Conservation (phyloP, 2,113 vertebrate species). For the Amphilophus citrinellus region DNA sequence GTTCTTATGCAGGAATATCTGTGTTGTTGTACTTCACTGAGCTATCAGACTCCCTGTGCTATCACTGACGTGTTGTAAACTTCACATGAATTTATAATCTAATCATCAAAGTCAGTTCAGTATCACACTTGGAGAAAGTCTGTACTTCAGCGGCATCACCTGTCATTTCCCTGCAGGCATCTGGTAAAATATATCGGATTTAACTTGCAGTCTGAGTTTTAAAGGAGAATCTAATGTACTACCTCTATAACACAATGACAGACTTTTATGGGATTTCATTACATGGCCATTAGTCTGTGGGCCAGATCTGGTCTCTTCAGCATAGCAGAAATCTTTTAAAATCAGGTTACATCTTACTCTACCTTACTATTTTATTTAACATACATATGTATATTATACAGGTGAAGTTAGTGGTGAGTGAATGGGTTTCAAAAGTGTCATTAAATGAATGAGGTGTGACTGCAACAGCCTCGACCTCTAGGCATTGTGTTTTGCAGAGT, state of each 20-base stretch:
- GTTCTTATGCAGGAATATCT: neutral
- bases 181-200: slow-evolving; percentile 47
- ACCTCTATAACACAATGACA: slow-evolving; percentile 37
- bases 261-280: slow-evolving; percentile 47
- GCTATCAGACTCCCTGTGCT: slow-evolving; percentile 11
- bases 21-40: slow-evolving; percentile 39
- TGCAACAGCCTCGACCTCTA: neutral
- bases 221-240: slow-evolving; percentile 47
- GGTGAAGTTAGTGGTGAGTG: neutral
- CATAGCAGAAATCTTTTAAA: slow-evolving; percentile 36
- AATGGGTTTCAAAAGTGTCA: neutral
- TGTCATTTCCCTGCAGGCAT: slow-evolving; percentile 30
- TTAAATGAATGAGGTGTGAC: neutral
- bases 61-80: slow-evolving; percentile 51
- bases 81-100: slow-evolving; percentile 31
- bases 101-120: neutral
- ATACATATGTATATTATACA: neutral
- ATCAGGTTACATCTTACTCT: slow-evolving; percentile 31
- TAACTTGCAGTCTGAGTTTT: slow-evolving; percentile 59
- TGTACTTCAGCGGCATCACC: slow-evolving; percentile 3
- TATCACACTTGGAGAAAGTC: slow-evolving; percentile 3
- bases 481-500: neutral
- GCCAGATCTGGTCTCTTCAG: slow-evolving; percentile 17
- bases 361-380: neutral
- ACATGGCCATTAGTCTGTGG: slow-evolving; percentile 40